These are phyloP conservation scores for Dreissena rostriformis DNA, from an alignment of 1,140 invertebrate genomes.

Conservation along the genomic window DNA sequence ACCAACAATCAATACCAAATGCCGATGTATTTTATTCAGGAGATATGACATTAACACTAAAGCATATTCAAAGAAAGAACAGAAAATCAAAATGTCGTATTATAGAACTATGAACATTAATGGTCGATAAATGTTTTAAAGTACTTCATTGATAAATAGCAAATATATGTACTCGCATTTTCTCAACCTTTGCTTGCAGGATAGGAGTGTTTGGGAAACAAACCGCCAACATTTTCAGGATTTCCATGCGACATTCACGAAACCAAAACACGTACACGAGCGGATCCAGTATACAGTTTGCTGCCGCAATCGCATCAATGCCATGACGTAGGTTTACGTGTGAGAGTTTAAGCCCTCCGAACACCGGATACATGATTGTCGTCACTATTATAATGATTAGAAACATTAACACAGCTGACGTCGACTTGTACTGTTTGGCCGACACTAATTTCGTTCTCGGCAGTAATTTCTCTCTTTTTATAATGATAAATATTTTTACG, in stretches of 20 bases:
- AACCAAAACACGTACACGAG: constrained; percentile 45
- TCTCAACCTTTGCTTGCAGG: not conserved
- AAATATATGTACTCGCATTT: constrained; percentile 26
- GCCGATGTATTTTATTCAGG: too few relatives aligned
- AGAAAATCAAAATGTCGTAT: too few relatives aligned
- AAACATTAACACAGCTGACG: constrained; percentile 5
- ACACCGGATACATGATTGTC: not conserved
- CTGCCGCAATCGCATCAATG: not conserved
- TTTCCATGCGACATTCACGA: constrained; percentile 24
- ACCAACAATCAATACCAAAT: too few relatives aligned
- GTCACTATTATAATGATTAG: not conserved
- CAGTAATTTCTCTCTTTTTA: not conserved
- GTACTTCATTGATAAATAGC: too few relatives aligned
- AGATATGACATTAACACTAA: too few relatives aligned
- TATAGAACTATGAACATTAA: too few relatives aligned
- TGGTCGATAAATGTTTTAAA: too few relatives aligned
- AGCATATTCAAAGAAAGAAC: too few relatives aligned
- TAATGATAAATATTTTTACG: constrained; percentile 2
- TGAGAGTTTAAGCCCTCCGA: not conserved
- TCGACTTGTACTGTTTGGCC: not conserved
- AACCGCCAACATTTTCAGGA: not conserved
- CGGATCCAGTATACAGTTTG: constrained; percentile 40
- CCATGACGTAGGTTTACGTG: not conserved
- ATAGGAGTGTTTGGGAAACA: not conserved
- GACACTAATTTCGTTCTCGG: not conserved